These are phyloP conservation scores for Julus scandinavius DNA, from an alignment of 2,888 invertebrate genomes.

Conservation along the genomic window DNA sequence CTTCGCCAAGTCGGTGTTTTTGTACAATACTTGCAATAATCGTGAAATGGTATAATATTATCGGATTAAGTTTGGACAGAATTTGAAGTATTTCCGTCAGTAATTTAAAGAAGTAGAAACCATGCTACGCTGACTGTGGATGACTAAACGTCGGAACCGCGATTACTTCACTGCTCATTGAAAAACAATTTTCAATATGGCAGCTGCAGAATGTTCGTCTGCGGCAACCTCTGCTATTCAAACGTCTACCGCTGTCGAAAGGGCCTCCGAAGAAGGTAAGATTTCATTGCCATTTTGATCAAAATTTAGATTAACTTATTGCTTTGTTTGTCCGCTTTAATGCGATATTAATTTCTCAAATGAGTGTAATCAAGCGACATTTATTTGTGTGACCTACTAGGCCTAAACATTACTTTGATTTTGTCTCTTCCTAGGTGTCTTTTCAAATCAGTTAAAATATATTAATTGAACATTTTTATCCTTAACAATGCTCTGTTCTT, in stretches of 20 bases:
- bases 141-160: slow-evolving; percentile 10
- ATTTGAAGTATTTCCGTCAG: not conserved
- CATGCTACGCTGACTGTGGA: not conserved
- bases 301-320: not conserved
- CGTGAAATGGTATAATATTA: slow-evolving; percentile 14
- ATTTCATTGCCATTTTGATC: not conserved
- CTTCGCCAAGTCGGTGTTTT: slow-evolving; percentile 11
- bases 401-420: not conserved
- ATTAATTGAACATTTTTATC: not conserved
- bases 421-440: not conserved
- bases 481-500: too few relatives aligned
- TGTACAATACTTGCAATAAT: slow-evolving; percentile 12
- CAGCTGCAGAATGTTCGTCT: slow-evolving; percentile 49
- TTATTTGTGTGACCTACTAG: not conserved
- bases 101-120: not conserved
- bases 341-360: not conserved
- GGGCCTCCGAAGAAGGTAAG: slow-evolving; percentile 37
- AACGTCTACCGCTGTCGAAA: slow-evolving; percentile 20
- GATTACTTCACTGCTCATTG: slow-evolving; percentile 39
- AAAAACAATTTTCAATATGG: slow-evolving; percentile 51
- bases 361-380: not conserved
- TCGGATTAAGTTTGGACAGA: not conserved
- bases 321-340: not conserved
- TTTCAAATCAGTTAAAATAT: not conserved
- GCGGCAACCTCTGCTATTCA: slow-evolving; percentile 48